Evolutionary conservation across 1,140 invertebrate genomes (phyloP).

Genomic region (Varroa destructor): DNA sequence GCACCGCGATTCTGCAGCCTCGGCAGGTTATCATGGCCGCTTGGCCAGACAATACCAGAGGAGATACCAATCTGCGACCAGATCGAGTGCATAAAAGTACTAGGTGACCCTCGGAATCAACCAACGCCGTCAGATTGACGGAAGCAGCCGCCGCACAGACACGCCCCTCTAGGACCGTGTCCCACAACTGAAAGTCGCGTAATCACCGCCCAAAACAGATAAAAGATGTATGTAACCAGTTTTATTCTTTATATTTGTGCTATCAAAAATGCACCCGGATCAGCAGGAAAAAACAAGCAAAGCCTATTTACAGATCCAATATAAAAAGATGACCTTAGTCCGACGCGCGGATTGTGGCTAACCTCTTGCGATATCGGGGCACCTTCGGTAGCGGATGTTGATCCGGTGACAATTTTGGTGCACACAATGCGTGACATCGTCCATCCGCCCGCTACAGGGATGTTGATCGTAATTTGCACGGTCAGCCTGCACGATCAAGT

Average conservation of each 20-base stretch:
- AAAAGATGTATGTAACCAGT: too few relatives aligned
- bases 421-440: slow-evolving; percentile 7
- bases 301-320: neutral
- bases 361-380: neutral
- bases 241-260: neutral
- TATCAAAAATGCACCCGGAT: neutral
- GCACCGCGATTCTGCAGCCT: neutral
- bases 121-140: neutral
- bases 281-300: neutral
- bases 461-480: neutral
- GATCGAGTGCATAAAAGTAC: slow-evolving; percentile 8
- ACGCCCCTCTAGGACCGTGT: neutral
- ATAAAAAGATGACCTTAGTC: neutral
- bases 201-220: too few relatives aligned
- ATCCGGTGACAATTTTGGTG: neutral
- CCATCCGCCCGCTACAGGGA: slow-evolving; percentile 7
- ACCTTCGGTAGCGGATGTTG: neutral
- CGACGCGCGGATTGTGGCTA: neutral
- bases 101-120: neutral
- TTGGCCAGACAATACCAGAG: neutral
- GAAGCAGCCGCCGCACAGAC: neutral
- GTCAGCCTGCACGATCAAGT: neutral
- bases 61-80: neutral
- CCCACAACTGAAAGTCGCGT: slow-evolving; percentile 7
- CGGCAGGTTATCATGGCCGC: slow-evolving; percentile 3